Percentiles rank a stretch among this genome's conserved stretches.
Evolutionary conservation across 1,140 invertebrate species (phyloP).

Genomic region (Protaetia brevitarsis): DNA sequence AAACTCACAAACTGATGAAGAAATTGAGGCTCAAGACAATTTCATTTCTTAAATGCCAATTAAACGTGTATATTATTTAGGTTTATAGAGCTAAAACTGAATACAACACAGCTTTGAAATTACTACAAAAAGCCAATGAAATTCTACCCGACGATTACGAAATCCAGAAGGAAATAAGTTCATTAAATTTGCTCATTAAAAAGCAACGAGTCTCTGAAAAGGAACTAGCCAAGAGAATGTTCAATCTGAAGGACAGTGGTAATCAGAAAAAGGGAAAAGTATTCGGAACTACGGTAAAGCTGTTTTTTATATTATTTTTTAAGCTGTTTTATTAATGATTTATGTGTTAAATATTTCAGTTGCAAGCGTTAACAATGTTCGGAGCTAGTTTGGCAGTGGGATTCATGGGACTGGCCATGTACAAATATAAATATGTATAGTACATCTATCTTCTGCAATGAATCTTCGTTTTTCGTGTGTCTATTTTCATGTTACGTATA

Average conservation of each 20-base stretch:
- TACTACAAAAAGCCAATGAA: conserved; percentile 40
- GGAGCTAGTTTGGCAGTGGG: conserved; percentile 58
- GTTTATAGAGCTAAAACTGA: conserved; percentile 41
- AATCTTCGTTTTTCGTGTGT: too few relatives aligned
- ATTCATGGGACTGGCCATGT: conserved; percentile 58
- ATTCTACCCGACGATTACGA: conserved; percentile 37
- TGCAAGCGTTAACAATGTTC: conserved; percentile 44
- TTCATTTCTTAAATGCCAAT: too few relatives aligned
- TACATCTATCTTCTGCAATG: too few relatives aligned
- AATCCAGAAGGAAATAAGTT: conserved; percentile 40
- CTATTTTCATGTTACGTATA: too few relatives aligned
- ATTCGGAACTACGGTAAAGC: background rate
- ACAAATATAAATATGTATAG: conserved; percentile 55
- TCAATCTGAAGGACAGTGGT: conserved; percentile 27
- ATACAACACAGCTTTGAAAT: conserved; percentile 36
- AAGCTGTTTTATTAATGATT: background rate
- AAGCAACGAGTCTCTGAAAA: conserved; percentile 43
- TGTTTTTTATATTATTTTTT: background rate
- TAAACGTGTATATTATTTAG: conserved; percentile 34
- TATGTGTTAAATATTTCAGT: background rate
- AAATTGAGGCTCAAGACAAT: too few relatives aligned
- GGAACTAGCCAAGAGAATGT: conserved; percentile 43
- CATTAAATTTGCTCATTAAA: conserved; percentile 33
- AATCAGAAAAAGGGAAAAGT: conserved; percentile 11
- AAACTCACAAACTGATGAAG: too few relatives aligned